Evolutionary conservation across 2,113 vertebrate species (phyloP).

Genomic region (Phrynosoma blainvillii): DNA sequence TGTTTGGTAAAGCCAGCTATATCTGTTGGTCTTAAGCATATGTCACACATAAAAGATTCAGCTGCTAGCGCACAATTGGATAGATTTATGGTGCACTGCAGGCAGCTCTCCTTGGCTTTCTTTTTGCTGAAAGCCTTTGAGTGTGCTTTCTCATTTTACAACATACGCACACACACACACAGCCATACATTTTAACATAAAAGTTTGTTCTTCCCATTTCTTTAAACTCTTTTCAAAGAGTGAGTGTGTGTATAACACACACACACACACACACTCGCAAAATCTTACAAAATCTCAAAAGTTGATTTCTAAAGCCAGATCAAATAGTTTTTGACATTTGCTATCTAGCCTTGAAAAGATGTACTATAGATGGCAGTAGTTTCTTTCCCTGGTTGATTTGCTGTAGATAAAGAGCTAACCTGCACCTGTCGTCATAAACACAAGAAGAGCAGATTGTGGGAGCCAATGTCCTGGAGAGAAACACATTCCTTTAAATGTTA

Average conservation of each 20-base stretch:
- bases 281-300: conserved; percentile 71
- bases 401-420: conserved; percentile 69
- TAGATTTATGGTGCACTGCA: conserved; percentile 1
- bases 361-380: conserved; percentile 35
- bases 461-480: conserved; percentile 63
- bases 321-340: conserved; percentile 79
- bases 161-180: neutral
- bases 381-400: conserved; percentile 51
- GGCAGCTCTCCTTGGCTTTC: conserved; percentile 24
- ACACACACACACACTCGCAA: conserved; percentile 38
- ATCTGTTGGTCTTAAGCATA: conserved; percentile 31
- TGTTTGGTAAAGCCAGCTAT: neutral
- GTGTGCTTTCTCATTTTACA: conserved; percentile 45
- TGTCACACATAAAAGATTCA: conserved; percentile 19
- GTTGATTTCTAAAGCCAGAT: conserved; percentile 76
- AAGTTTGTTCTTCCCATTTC: conserved; percentile 70
- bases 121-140: conserved; percentile 30
- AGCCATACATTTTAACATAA: conserved; percentile 55
- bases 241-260: neutral
- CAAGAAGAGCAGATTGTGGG: conserved; percentile 53
- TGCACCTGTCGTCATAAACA: conserved; percentile 58
- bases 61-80: conserved; percentile 28
- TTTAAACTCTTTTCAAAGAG: conserved; percentile 75
- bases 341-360: conserved; percentile 70
- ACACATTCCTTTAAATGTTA: conserved; percentile 62